A percentile compares a stretch with the other conserved stretches of the same genome.
Evolutionary conservation across 2,888 invertebrate species (phyloP).

Genomic region (Gortyna flavago): DNA sequence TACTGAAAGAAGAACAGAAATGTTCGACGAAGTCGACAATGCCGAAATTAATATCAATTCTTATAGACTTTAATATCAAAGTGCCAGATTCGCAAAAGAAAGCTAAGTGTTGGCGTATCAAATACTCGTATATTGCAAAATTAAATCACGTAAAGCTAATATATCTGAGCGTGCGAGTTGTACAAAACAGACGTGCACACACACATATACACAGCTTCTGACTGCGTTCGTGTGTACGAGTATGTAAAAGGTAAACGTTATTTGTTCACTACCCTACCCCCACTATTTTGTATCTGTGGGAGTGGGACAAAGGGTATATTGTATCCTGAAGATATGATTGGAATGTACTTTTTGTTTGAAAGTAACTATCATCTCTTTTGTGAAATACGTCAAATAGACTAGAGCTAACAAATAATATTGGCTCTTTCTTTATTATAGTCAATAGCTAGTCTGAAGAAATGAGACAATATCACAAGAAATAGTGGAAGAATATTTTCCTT

Average conservation of each 20-base stretch:
- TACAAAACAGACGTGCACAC: conserved; percentile 11
- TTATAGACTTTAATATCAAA: conserved; percentile 54
- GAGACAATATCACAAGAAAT: conserved; percentile 17
- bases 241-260: conserved; percentile 38
- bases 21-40: conserved; percentile 20
- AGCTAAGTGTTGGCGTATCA: conserved; percentile 43
- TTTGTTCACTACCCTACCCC: conserved; percentile 33
- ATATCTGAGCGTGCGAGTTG: conserved; percentile 39
- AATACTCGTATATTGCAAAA: conserved; percentile 49
- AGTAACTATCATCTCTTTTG: conserved; percentile 39
- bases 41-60: conserved; percentile 52
- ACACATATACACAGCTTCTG: not conserved
- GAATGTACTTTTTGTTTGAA: conserved; percentile 51
- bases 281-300: conserved; percentile 15
- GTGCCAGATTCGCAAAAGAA: conserved; percentile 32
- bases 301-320: conserved; percentile 36
- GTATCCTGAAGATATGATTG: conserved; percentile 46
- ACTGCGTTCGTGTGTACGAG: conserved; percentile 3
- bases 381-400: conserved; percentile 40
- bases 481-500: conserved; percentile 3
- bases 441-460: not conserved
- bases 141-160: conserved; percentile 61
- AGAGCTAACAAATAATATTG: conserved; percentile 26
- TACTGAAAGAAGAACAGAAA: conserved; percentile 28
- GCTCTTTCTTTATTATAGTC: conserved; percentile 19